phyloP scores from a whole-genome alignment of 2,797 vertebrate species.

The Lophura swinhoii region DNA sequence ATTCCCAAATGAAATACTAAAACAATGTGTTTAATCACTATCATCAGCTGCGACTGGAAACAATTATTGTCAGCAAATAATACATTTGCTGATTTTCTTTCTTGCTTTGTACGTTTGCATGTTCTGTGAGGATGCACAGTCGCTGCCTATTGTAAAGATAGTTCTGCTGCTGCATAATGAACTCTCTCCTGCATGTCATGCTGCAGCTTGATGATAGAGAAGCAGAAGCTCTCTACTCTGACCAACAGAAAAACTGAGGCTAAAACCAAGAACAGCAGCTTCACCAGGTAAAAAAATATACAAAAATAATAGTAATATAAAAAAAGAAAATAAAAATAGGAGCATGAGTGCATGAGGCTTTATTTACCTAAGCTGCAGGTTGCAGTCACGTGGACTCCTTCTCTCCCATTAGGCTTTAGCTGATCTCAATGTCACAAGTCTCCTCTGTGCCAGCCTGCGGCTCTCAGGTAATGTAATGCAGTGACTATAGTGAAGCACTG shows the following conservation, averaged over 20 bases:
- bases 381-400: background rate
- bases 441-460: constrained; percentile 55
- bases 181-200: constrained; percentile 1
- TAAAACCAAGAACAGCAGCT: background rate
- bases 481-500: background rate
- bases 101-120: background rate
- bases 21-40: background rate
- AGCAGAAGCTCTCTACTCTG: background rate
- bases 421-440: constrained; percentile 46
- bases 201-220: background rate
- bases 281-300: background rate
- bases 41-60: background rate
- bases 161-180: constrained; percentile 48
- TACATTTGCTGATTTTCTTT: background rate
- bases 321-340: background rate
- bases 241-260: constrained; percentile 5
- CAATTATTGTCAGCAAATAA: constrained; percentile 8
- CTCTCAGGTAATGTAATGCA: constrained; percentile 26
- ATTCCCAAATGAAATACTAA: background rate
- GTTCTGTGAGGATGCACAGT: background rate
- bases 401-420: constrained; percentile 55
- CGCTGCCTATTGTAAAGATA: constrained; percentile 14
- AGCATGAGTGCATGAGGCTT: background rate
- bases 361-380: constrained; percentile 11
- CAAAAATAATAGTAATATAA: background rate